Base-by-base conservation (phyloP, 2,797 vertebrate species). In the Pelochelys cantorii region DNA sequence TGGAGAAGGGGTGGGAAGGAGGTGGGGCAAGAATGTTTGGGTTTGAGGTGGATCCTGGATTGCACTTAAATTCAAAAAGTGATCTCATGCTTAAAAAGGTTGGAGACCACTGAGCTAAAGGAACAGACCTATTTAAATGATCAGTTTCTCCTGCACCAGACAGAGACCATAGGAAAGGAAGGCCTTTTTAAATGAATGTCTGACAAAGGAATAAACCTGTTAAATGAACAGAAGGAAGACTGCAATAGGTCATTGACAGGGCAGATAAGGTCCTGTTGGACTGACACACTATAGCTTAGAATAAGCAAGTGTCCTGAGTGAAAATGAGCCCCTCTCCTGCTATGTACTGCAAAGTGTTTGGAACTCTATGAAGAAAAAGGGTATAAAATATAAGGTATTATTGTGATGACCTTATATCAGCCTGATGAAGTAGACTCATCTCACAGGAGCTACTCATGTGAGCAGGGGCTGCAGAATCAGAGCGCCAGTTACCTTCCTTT, bases 91-190 rank as follows among this genome's bases (percentile, higher is more conserved):
- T 48, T 48, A 48, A 48, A 48, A 48, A 48, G 7, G 42, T 48
- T 48, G 8, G 42, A 48, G 42, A 42, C 42, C 42, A 42, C 42
- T 42, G 42, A 83, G 7, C 3, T 65, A 31, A 34, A 55, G n/a
- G 71, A 81, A 56, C 25, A 81, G 13, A 25, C 62, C 4, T 74
- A 11, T 65, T 74, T 42, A 82, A 59, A 12, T 18, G 75, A 23
- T 18, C 27, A 22, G 25, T 81, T 90, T 48, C 54, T 29, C 34
- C 48, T n/a, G 25, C 79, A 71, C 12, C 2, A 1, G 1, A 54
- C 0, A 27, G 25, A 54, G 23, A 29, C 18, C 25, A 3, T 0
- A 25, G 34, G 55, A 22, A 59, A 85, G 71, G 25, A 15, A 81
- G 52, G 56, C 25, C 0, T 1, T 75, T 29, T 42, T 34, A n/a